Conservation (phyloP, 2,113 vertebrate genomes). For the Carettochelys insculpta region DNA sequence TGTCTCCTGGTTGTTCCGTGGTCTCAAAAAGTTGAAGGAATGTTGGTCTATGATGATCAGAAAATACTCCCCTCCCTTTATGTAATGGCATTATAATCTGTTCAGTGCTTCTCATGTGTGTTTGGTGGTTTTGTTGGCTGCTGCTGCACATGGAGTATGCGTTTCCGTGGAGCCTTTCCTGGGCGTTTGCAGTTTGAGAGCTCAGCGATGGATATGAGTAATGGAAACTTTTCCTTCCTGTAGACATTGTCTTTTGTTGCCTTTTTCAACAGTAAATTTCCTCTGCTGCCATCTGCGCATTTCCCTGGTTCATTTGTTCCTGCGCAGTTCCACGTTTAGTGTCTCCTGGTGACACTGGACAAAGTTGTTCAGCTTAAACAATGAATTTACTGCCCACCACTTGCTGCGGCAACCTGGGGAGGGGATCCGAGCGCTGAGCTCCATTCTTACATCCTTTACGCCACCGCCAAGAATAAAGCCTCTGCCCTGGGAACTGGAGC, state of each 20-base stretch:
- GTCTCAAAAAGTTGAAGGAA: no score
- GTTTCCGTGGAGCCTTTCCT: background rate
- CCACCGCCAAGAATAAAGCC: background rate
- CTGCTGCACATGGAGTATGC: background rate
- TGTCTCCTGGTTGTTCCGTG: no score
- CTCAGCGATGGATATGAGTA: background rate
- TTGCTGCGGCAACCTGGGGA: background rate
- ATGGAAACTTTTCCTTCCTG: background rate
- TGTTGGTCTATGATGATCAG: no score
- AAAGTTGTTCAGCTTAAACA: background rate
- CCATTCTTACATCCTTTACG: background rate
- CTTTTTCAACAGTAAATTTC: background rate
- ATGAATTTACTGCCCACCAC: background rate
- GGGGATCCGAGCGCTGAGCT: background rate
- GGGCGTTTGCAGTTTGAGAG: background rate
- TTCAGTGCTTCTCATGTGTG: background rate
- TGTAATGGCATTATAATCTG: background rate
- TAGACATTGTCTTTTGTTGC: background rate
- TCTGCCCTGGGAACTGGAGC: background rate
- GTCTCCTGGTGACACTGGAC: background rate
- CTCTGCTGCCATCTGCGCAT: background rate
- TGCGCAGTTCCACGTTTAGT: background rate
- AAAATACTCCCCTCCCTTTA: background rate
- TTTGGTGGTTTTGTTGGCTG: background rate
- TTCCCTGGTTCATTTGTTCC: accelerated